A percentile compares a stretch with the other conserved stretches of the same genome.
These are phyloP conservation scores for Ammodramus savannarum DNA, from an alignment of 2,113 vertebrate genomes.

Conservation along the genomic window DNA sequence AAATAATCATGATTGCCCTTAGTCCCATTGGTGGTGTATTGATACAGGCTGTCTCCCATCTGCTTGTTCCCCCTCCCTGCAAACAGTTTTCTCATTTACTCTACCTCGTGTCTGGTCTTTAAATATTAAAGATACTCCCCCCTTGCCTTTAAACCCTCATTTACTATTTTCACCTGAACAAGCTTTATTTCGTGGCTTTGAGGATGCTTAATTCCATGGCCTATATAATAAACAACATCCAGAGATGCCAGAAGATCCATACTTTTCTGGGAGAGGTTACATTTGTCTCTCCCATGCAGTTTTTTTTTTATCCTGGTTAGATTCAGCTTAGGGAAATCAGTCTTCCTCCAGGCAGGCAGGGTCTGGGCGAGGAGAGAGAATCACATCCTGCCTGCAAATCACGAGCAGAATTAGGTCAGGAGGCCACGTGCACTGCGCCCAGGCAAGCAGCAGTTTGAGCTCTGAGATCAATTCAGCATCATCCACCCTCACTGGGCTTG, in stretches of 20 bases:
- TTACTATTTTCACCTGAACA: neutral
- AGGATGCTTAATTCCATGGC: neutral
- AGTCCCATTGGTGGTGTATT: neutral
- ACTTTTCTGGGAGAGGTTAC: neutral
- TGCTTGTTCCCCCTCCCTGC: neutral
- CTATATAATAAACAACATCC: neutral
- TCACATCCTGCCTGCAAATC: neutral
- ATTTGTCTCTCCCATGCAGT: neutral
- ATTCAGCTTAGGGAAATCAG: neutral
- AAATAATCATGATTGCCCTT: neutral
- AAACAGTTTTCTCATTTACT: neutral
- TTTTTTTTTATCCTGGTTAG: neutral
- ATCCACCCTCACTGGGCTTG: neutral
- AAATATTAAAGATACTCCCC: neutral
- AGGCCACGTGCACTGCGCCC: conserved; percentile 23
- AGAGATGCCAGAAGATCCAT: neutral
- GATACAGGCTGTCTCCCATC: neutral
- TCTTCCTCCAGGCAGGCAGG: neutral
- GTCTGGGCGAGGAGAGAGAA: neutral
- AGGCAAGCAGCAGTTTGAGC: conserved; percentile 3
- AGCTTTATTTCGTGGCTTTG: neutral
- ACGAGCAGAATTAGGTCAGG: conserved; percentile 47
- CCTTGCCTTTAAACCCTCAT: neutral
- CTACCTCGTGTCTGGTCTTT: neutral
- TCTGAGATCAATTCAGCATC: conserved; percentile 21